A percentile compares a stretch with the other conserved stretches of the same genome.
Evolutionary conservation across 1,140 invertebrate species (phyloP).

Genomic region (Drosophila kepulauana): DNA sequence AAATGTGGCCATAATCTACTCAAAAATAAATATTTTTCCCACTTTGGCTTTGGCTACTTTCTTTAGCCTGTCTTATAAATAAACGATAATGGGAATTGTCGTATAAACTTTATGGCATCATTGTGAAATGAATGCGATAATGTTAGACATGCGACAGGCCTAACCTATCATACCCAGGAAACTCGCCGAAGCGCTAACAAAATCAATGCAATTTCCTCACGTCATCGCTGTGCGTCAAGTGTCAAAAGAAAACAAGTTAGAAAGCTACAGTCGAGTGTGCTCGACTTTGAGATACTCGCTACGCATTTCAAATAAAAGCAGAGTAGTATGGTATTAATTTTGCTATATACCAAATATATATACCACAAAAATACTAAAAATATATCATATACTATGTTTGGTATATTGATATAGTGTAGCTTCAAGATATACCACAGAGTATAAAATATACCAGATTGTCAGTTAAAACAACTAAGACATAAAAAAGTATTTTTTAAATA

Average conservation of each 20-base stretch:
- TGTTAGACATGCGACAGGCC: neutral
- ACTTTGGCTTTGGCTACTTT: neutral
- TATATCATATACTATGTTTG: too few species aligned
- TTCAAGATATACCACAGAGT: too few species aligned
- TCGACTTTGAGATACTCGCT: too few species aligned
- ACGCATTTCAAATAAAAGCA: too few species aligned
- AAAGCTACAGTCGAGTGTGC: too few species aligned
- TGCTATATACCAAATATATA: too few species aligned
- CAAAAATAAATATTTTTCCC: neutral
- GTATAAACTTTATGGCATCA: neutral
- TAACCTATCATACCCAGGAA: neutral
- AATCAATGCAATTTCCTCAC: neutral
- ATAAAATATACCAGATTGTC: too few species aligned
- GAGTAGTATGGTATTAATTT: too few species aligned
- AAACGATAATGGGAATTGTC: neutral
- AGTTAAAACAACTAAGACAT: too few species aligned
- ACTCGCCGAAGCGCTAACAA: neutral
- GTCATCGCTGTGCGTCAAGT: slow-evolving; percentile 10
- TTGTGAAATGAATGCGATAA: slow-evolving; percentile 1
- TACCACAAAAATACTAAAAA: too few species aligned
- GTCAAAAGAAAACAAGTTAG: neutral
- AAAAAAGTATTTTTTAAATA: too few species aligned
- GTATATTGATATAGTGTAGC: too few species aligned
- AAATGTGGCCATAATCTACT: neutral
- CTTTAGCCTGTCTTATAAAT: neutral